Base-by-base conservation (phyloP, 2,888 invertebrate species). In the Tineola bisselliella region DNA sequence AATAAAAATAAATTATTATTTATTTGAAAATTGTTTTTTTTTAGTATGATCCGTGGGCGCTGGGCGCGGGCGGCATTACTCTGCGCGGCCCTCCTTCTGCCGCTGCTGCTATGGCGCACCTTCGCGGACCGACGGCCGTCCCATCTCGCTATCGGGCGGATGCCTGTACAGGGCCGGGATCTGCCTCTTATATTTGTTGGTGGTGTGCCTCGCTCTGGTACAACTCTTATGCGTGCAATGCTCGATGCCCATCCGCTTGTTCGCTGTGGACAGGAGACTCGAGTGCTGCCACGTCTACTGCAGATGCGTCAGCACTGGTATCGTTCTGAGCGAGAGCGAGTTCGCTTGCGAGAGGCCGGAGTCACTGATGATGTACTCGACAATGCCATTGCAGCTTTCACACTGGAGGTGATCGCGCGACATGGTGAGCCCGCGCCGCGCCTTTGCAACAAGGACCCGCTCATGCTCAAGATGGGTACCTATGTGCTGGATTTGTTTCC, bases 361-460 rank as follows among this genome's bases (percentile, higher is more conserved):
- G 94, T 99, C 65, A 93, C 94, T 62, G 94, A 95, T 80, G 92
- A 89, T 87, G 93, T 97, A 68, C 90, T 99, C 76, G 96, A 99
- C 84, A 93, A 96, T 71, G 99, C 99, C 61, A 94, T 99, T 70
- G 95, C 98, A 43, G 94, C 98, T 56, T 99, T 99, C 87, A 97
- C 98, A 73, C 88, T 98, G 65, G 98, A 98, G 87, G 94, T 98
- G 73, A 97, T 98, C 70, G 97, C 96, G 63, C 93, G 94, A 67
- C 98, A 99, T 84, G 99, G 99, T 52, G 96, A 97, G 72, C 94
- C 96, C 30, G 98, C 99, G 61, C 92, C 95, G 63, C 89, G 98
- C 60, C 91, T 99, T 65, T 99, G 99, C 89, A 99, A 99, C 89
- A 99, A 99, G 87, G 99, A 99, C 87, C 99, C 99, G 60, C 92